These are phyloP conservation scores for Aphrophora alni DNA, from an alignment of 2,888 invertebrate species.

Conservation along the genomic window DNA sequence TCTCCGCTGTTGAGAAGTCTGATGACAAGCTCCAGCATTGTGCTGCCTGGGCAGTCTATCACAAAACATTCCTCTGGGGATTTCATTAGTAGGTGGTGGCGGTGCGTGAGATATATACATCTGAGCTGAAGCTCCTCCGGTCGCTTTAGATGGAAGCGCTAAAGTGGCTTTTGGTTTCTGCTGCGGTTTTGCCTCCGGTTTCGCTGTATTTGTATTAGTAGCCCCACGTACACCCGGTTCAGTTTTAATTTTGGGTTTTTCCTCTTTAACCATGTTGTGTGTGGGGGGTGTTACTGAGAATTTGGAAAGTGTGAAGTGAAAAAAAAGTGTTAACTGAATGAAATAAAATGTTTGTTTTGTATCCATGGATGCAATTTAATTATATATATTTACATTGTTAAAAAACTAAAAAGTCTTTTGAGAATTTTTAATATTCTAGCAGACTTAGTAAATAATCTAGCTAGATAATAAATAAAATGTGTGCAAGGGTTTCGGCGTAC, in stretches of 20 bases:
- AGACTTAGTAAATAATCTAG: too few relatives aligned
- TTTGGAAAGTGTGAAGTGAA: background rate
- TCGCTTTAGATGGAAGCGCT: background rate
- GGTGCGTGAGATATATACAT: background rate
- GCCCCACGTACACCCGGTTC: too few relatives aligned
- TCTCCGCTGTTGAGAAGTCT: conserved; percentile 41
- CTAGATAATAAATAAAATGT: too few relatives aligned
- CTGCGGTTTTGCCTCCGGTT: background rate
- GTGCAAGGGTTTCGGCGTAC: too few relatives aligned
- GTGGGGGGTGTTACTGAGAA: background rate
- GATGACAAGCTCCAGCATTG: conserved; percentile 43
- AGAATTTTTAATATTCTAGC: too few relatives aligned
- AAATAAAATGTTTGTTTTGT: background rate
- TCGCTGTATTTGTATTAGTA: too few relatives aligned
- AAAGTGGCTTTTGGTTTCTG: background rate
- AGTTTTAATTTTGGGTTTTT: too few relatives aligned
- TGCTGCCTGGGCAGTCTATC: conserved; percentile 44
- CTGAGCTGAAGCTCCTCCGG: background rate
- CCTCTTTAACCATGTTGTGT: background rate
- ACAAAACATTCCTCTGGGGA: conserved; percentile 11
- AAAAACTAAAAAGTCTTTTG: too few relatives aligned
- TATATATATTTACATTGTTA: too few relatives aligned
- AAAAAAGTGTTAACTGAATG: too few relatives aligned
- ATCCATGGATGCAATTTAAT: background rate
- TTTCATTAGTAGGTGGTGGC: background rate